These are phyloP conservation scores for Zonitis immaculata DNA, from an alignment of 2,888 invertebrate species.

Conservation along the genomic window DNA sequence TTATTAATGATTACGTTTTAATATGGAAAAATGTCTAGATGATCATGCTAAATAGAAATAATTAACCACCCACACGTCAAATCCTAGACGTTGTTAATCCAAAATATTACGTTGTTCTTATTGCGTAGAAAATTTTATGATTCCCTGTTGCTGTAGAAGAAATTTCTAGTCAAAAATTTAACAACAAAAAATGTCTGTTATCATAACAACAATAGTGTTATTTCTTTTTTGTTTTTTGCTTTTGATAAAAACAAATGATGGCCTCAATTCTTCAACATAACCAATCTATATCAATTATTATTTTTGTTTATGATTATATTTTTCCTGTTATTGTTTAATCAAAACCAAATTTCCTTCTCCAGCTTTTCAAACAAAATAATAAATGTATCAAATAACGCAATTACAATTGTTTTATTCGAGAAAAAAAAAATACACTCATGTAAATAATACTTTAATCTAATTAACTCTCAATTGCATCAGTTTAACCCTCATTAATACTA, in stretches of 20 bases:
- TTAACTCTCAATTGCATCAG: not conserved
- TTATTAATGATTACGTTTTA: constrained; percentile 1
- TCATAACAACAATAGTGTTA: too few species aligned
- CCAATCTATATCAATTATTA: not conserved
- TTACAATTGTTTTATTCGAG: not conserved
- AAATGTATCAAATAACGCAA: not conserved
- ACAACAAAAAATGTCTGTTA: too few species aligned
- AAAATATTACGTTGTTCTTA: too few species aligned
- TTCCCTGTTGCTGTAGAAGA: too few species aligned
- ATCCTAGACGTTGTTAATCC: not conserved
- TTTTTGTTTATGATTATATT: not conserved
- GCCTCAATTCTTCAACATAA: not conserved
- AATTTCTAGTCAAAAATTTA: too few species aligned
- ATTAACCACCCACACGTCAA: not conserved
- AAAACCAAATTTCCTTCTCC: not conserved
- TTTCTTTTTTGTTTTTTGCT: too few species aligned
- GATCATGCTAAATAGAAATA: not conserved
- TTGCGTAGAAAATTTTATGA: too few species aligned
- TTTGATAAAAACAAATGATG: not conserved
- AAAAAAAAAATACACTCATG: not conserved
- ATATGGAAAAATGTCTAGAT: not conserved
- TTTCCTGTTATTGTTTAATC: not conserved
- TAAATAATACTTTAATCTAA: not conserved
- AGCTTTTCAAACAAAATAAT: not conserved
- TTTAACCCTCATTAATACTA: not conserved